Conservation (phyloP, 2,888 invertebrate genomes). For the Eucriotettix oculatus region DNA sequence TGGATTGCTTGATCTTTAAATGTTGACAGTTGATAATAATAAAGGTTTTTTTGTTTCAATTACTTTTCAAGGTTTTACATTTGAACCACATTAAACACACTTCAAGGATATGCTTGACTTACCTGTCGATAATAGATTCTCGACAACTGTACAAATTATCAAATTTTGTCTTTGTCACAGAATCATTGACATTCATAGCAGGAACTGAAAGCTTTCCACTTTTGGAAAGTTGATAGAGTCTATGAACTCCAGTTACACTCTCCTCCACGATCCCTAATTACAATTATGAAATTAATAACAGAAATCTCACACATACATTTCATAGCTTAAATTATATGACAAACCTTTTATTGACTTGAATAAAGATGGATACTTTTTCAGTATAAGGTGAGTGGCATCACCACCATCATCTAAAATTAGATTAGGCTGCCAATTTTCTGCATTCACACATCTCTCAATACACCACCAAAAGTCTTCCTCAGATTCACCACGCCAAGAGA, state of each 20-base stretch:
- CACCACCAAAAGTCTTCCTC: slow-evolving; percentile 99
- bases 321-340: slow-evolving; percentile 1
- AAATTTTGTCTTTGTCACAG: slow-evolving; percentile 57
- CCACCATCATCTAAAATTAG: slow-evolving; percentile 96
- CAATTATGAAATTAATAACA: too few species aligned
- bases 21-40: too few species aligned
- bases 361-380: slow-evolving; percentile 84
- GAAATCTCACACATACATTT: too few species aligned
- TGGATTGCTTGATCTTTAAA: too few species aligned
- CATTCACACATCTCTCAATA: slow-evolving; percentile 85
- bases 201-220: slow-evolving; percentile 85
- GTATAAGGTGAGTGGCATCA: slow-evolving; percentile 89
- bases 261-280: slow-evolving; percentile 81
- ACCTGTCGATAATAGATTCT: slow-evolving; percentile 76
- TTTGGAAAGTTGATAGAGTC: slow-evolving; percentile 87
- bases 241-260: slow-evolving; percentile 94
- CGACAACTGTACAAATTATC: slow-evolving; percentile 93
- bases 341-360: slow-evolving; percentile 79
- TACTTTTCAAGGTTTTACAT: too few species aligned
- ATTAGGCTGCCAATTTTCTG: slow-evolving; percentile 89
- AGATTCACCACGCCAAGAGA: slow-evolving; percentile 93
- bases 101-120: too few species aligned
- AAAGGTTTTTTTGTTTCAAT: too few species aligned
- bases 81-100: too few species aligned
- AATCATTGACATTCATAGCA: slow-evolving; percentile 78